These are phyloP conservation scores for Cyprinus carpio DNA, from an alignment of 2,113 vertebrate species.

Conservation along the genomic window DNA sequence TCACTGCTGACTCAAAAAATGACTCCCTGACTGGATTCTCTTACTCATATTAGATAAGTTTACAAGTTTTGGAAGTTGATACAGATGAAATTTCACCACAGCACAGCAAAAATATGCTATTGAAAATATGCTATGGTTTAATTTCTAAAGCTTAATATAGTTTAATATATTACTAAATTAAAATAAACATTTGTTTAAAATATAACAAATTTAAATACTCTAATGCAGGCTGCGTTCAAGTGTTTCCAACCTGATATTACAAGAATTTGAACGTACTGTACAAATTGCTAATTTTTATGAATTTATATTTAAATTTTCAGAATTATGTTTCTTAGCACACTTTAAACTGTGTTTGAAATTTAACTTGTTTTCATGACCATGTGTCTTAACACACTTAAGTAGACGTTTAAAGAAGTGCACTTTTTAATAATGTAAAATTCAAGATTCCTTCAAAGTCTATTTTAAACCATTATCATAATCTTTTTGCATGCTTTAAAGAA, in stretches of 20 bases:
- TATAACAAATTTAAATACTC: background rate
- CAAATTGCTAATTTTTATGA: background rate
- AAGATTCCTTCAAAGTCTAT: no score
- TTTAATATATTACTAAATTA: background rate
- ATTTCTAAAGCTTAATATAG: background rate
- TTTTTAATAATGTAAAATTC: background rate
- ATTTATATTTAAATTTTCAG: background rate
- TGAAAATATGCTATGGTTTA: background rate
- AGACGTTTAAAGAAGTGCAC: background rate
- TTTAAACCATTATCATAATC: no score
- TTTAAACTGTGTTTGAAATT: no score
- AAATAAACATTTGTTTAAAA: background rate
- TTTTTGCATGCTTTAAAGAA: no score
- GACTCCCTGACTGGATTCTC: background rate
- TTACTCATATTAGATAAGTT: conserved; percentile 5
- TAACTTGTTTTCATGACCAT: no score
- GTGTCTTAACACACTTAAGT: background rate
- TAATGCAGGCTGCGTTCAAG: background rate
- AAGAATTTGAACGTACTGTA: background rate
- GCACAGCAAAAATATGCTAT: background rate
- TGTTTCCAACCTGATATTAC: background rate
- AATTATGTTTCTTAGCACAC: no score
- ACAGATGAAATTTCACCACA: background rate
- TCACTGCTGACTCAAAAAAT: conserved; percentile 4
- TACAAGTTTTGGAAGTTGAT: background rate